Evolutionary conservation across 2,888 invertebrate genomes (phyloP).

Genomic region (Pseudococcus jackbeardsleyi): DNA sequence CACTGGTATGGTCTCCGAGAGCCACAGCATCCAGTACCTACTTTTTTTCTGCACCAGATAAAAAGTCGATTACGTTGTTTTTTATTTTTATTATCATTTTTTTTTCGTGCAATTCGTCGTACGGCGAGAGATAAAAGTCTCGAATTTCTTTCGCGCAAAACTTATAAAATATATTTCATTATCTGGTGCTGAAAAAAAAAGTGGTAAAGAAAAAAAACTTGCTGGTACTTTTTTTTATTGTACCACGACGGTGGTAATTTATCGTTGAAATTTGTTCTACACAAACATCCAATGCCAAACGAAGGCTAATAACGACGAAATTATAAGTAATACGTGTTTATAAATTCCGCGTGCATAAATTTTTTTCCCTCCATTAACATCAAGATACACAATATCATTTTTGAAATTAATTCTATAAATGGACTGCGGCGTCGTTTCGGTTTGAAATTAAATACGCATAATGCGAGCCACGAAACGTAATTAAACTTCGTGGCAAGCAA

Average conservation of each 20-base stretch:
- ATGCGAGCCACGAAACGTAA: neutral
- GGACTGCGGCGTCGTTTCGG: neutral
- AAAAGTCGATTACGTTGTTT: slow-evolving; percentile 28
- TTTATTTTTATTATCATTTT: slow-evolving; percentile 1
- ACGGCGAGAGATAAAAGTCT: neutral
- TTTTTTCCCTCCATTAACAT: neutral
- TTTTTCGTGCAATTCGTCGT: neutral
- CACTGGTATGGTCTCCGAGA: neutral
- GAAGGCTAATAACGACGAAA: neutral
- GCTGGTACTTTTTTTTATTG: neutral
- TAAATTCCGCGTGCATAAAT: neutral
- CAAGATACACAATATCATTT: neutral
- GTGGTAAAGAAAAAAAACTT: too few species aligned
- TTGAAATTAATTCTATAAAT: neutral
- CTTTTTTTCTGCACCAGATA: neutral
- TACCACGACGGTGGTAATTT: neutral
- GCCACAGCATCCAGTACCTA: neutral
- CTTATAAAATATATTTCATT: slow-evolving; percentile 17
- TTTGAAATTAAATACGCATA: neutral
- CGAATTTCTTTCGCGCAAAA: slow-evolving; percentile 25
- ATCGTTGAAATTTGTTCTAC: neutral
- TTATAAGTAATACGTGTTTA: neutral
- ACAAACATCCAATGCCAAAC: neutral
- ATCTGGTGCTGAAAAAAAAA: neutral
- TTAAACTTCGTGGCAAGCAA: too few species aligned